Conservation (phyloP, 1,140 invertebrate species). For the Macrostomum lignano region DNA sequence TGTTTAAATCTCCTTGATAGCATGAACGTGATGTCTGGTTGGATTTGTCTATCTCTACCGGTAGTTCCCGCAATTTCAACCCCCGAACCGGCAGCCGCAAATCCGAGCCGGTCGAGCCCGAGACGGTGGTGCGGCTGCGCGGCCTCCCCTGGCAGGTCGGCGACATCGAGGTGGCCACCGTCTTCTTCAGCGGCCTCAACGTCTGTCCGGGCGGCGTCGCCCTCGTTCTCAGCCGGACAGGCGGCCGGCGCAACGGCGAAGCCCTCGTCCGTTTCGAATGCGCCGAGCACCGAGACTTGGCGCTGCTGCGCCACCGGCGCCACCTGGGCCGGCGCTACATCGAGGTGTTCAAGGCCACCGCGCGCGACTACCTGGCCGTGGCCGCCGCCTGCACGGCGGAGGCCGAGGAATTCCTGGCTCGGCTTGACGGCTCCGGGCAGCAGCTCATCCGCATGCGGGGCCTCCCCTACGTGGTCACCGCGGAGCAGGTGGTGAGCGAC, state of each 20-base stretch:
- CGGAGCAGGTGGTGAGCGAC: slow-evolving; percentile 83
- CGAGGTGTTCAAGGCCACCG: slow-evolving; percentile 77
- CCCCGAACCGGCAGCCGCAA: neutral
- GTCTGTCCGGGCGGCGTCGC: slow-evolving; percentile 88
- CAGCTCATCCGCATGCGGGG: slow-evolving; percentile 93
- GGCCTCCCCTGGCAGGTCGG: slow-evolving; percentile 97
- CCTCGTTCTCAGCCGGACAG: slow-evolving; percentile 67
- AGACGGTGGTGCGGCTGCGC: slow-evolving; percentile 49
- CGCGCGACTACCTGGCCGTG: slow-evolving; percentile 79
- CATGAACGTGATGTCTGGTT: no score
- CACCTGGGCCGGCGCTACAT: slow-evolving; percentile 76
- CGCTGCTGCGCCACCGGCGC: slow-evolving; percentile 78
- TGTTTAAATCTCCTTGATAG: no score
- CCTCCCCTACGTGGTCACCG: slow-evolving; percentile 78
- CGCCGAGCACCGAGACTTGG: slow-evolving; percentile 83
- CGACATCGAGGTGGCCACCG: slow-evolving; percentile 89
- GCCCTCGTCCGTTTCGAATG: slow-evolving; percentile 73
- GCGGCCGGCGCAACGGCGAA: slow-evolving; percentile 91
- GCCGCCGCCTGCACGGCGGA: slow-evolving; percentile 48
- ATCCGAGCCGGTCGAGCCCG: neutral
- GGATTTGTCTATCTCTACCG: no score
- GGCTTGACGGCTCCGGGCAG: slow-evolving; percentile 34
- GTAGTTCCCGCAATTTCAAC: no score
- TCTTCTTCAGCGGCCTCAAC: slow-evolving; percentile 93
- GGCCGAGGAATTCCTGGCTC: slow-evolving; percentile 41